Evolutionary conservation across 2,797 vertebrate species (phyloP).

Genomic region (Acanthurus tractus): DNA sequence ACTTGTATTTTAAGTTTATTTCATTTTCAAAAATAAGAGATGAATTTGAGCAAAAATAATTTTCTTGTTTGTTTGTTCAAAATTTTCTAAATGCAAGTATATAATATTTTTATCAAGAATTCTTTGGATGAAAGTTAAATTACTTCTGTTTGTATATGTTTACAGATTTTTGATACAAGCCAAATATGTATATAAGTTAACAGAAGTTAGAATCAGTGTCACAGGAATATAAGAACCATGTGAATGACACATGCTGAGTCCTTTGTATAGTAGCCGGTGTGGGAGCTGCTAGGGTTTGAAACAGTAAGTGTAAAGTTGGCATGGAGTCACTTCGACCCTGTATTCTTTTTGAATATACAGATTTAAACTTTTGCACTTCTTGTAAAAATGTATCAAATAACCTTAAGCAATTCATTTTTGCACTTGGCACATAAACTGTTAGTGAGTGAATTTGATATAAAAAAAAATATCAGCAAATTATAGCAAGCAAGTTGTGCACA

Average conservation of each 20-base stretch:
- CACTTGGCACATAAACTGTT: background rate
- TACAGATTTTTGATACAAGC: background rate
- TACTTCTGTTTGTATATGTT: background rate
- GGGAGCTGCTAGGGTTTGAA: background rate
- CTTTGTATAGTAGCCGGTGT: too few species aligned
- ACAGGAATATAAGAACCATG: background rate
- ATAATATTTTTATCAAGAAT: too few species aligned
- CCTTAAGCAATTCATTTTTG: background rate
- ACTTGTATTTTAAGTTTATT: too few species aligned
- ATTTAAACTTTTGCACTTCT: background rate
- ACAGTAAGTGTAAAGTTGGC: background rate
- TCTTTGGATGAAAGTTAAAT: too few species aligned
- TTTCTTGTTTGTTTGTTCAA: too few species aligned
- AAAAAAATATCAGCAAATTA: background rate
- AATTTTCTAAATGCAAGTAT: too few species aligned
- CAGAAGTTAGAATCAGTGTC: background rate
- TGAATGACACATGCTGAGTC: background rate
- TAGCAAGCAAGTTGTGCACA: too few species aligned
- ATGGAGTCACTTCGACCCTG: background rate
- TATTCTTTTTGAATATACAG: background rate
- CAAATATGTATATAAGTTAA: background rate
- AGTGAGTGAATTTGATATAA: background rate
- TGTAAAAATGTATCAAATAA: background rate
- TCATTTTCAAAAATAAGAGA: too few species aligned
- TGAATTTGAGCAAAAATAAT: too few species aligned